These are phyloP conservation scores for Crenichthys baileyi DNA, from an alignment of 2,797 vertebrate species.

Conservation along the genomic window DNA sequence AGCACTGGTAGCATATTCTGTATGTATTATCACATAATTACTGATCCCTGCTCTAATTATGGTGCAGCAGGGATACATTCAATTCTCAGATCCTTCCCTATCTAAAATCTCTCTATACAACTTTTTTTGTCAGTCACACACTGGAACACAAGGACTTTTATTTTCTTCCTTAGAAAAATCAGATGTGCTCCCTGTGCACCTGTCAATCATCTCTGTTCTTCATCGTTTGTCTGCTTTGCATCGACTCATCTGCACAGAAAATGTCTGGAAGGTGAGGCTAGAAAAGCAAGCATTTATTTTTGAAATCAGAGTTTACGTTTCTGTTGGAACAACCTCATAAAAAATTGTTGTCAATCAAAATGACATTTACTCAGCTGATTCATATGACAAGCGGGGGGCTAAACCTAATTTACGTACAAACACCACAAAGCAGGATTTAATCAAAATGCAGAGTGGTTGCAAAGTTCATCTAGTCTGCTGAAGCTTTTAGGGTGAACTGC, in stretches of 20 bases:
- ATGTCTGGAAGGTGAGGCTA: constrained; percentile 50
- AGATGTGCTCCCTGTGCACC: constrained; percentile 45
- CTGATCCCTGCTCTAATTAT: constrained; percentile 66
- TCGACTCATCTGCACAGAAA: constrained; percentile 38
- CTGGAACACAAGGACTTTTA: constrained; percentile 22
- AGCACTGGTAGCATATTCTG: constrained; percentile 54
- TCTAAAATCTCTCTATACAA: constrained; percentile 47
- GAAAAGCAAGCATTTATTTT: constrained; percentile 14
- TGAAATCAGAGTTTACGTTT: constrained; percentile 34
- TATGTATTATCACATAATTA: constrained; percentile 77
- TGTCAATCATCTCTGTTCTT: constrained; percentile 51
- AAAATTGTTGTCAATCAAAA: constrained; percentile 23
- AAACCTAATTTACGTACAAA: constrained; percentile 35
- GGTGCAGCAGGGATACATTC: constrained; percentile 60
- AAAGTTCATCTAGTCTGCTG: constrained; percentile 31
- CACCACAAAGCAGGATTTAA: constrained; percentile 31
- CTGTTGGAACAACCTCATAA: constrained; percentile 24
- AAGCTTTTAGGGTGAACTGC: constrained; percentile 15
- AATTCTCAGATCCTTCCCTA: constrained; percentile 57
- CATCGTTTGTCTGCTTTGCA: constrained; percentile 39
- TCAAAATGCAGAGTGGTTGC: constrained; percentile 44
- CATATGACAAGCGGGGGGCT: constrained; percentile 9
- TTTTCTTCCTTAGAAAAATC: constrained; percentile 52
- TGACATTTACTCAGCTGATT: constrained; percentile 31
- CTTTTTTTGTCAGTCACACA: constrained; percentile 57